Evolutionary conservation across 2,888 invertebrate genomes (phyloP).

Genomic region (Gastrophysa polygoni): DNA sequence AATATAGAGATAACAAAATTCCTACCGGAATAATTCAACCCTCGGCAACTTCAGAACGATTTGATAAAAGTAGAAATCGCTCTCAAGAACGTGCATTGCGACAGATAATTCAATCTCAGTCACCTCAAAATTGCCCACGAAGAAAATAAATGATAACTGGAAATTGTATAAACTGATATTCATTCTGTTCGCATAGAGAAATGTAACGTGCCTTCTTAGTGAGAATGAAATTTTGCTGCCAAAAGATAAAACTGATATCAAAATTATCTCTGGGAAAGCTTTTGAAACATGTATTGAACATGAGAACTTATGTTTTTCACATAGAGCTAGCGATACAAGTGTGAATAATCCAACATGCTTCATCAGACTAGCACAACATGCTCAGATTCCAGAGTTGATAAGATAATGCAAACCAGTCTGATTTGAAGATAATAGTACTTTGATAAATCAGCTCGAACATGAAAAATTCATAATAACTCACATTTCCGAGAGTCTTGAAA

Average conservation of each 20-base stretch:
- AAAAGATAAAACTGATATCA: background rate
- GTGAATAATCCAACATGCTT: background rate
- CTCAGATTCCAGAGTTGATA: slow-evolving; percentile 7
- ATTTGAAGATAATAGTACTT: background rate
- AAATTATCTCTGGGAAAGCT: background rate
- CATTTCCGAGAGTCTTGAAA: background rate
- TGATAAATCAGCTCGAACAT: background rate
- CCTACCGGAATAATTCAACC: background rate
- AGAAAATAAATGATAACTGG: background rate
- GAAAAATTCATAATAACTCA: background rate
- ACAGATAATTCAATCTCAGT: background rate
- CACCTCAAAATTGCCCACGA: background rate
- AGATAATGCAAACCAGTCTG: background rate
- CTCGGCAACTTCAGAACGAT: background rate
- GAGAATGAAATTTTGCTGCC: background rate
- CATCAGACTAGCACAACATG: background rate
- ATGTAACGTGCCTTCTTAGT: background rate
- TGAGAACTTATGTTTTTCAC: background rate
- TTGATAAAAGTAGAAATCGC: background rate
- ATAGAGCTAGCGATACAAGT: background rate
- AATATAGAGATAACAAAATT: background rate
- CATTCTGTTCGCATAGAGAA: background rate
- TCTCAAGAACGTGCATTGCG: background rate
- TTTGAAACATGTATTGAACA: background rate
- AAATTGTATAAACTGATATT: background rate